Evolutionary conservation across 2,113 vertebrate species (phyloP).

Genomic region (Pica pica): DNA sequence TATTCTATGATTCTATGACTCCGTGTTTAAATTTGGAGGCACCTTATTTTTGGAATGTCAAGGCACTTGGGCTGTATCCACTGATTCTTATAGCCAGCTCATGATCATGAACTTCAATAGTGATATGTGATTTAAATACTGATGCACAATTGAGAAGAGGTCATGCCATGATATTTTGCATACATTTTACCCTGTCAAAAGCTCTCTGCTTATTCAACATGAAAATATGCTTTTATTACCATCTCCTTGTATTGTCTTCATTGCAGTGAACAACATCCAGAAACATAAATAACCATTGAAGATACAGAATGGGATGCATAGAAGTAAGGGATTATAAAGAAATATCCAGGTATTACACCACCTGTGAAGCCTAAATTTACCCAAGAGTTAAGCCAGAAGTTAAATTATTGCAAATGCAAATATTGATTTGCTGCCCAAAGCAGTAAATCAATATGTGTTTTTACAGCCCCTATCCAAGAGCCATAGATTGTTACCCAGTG

Average conservation of each 20-base stretch:
- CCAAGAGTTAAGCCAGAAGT: background rate
- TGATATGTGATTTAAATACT: background rate
- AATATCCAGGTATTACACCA: background rate
- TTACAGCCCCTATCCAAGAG: background rate
- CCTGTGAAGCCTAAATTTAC: background rate
- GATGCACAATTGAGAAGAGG: background rate
- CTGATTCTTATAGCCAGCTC: background rate
- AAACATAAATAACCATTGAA: background rate
- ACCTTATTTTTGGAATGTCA: background rate
- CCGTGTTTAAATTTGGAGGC: background rate
- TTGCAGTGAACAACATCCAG: background rate
- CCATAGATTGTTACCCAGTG: background rate
- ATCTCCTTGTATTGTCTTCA: background rate
- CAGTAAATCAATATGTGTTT: background rate
- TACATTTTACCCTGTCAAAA: background rate
- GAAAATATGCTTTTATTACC: background rate
- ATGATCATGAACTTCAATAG: background rate
- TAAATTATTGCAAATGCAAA: background rate
- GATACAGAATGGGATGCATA: too few species aligned
- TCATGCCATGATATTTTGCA: background rate
- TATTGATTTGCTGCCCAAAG: too few species aligned
- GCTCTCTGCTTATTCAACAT: background rate
- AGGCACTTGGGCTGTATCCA: background rate
- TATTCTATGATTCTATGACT: background rate
- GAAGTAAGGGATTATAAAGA: background rate